Conservation (phyloP, 2,797 vertebrate species). For the Dallia pectoralis region DNA sequence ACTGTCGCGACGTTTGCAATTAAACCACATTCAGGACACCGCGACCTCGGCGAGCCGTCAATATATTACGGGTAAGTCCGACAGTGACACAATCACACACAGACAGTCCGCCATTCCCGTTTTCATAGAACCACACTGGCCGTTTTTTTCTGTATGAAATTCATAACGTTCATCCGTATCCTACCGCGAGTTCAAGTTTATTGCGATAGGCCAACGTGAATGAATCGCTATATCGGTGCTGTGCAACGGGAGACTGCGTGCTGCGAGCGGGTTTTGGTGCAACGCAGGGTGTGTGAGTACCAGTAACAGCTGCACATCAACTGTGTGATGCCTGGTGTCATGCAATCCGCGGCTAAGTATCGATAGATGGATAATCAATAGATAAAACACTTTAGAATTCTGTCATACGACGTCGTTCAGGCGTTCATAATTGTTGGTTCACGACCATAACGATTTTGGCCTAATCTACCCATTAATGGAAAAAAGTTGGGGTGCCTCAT, state of each 20-base stretch:
- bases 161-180: conserved; percentile 29
- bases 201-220: conserved; percentile 9
- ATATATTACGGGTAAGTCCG: conserved; percentile 68
- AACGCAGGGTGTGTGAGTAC: conserved; percentile 41
- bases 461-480: no score
- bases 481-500: no score
- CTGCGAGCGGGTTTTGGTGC: conserved; percentile 58
- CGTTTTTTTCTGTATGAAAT: conserved; percentile 35
- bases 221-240: conserved; percentile 42
- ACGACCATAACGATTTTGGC: no score
- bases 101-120: conserved; percentile 72
- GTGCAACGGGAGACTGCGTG: conserved; percentile 18
- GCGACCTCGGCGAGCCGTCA: conserved; percentile 35
- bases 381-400: neutral
- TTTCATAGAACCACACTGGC: conserved; percentile 48
- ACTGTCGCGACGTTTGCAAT: conserved; percentile 45
- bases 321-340: neutral
- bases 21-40: conserved; percentile 24
- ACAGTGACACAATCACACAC: conserved; percentile 65
- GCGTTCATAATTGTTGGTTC: no score
- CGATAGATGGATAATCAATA: neutral
- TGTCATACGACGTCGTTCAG: neutral
- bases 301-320: conserved; percentile 14
- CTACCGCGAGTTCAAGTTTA: conserved; percentile 24
- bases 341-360: neutral